Conservation (phyloP, 1,140 invertebrate genomes). For the Drosophila teissieri region DNA sequence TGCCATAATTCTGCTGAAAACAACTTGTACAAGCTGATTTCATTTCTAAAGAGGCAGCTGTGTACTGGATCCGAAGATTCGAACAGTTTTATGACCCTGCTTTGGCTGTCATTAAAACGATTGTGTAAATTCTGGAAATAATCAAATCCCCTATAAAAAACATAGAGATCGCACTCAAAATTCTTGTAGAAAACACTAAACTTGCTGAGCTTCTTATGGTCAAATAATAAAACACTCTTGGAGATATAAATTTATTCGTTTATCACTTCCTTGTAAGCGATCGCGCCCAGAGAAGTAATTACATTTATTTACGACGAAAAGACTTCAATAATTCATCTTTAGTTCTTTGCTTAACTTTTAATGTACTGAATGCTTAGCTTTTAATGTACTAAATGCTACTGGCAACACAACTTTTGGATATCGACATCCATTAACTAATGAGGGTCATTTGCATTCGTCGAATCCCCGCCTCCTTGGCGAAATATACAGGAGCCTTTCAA, state of each 20-base stretch:
- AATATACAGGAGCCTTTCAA: slow-evolving; percentile 35
- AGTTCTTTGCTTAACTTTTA: not conserved
- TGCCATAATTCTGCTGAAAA: slow-evolving; percentile 79
- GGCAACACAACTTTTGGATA: not conserved
- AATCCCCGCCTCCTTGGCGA: slow-evolving; percentile 7
- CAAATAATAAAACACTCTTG: not conserved
- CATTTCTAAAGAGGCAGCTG: slow-evolving; percentile 43
- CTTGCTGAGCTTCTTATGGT: slow-evolving; percentile 4
- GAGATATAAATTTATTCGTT: slow-evolving; percentile 18
- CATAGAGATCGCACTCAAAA: slow-evolving; percentile 51
- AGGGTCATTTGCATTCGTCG: slow-evolving; percentile 35
- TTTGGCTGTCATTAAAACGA: slow-evolving; percentile 65
- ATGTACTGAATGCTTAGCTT: not conserved
- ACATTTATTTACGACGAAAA: not conserved
- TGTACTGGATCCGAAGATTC: slow-evolving; percentile 11
- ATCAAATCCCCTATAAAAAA: slow-evolving; percentile 40
- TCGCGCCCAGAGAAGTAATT: not conserved
- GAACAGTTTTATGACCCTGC: slow-evolving; percentile 60
- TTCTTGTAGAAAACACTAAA: slow-evolving; percentile 62
- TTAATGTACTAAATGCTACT: slow-evolving; percentile 1
- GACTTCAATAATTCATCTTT: no score
- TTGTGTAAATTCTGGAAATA: slow-evolving; percentile 75
- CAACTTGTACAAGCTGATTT: slow-evolving; percentile 76
- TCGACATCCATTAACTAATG: slow-evolving; percentile 16
- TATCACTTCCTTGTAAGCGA: slow-evolving; percentile 14